Percentiles rank a stretch among this genome's conserved stretches.
phyloP scores from a whole-genome alignment of 2,888 invertebrate genomes.

The Lycophotia porphyrea region DNA sequence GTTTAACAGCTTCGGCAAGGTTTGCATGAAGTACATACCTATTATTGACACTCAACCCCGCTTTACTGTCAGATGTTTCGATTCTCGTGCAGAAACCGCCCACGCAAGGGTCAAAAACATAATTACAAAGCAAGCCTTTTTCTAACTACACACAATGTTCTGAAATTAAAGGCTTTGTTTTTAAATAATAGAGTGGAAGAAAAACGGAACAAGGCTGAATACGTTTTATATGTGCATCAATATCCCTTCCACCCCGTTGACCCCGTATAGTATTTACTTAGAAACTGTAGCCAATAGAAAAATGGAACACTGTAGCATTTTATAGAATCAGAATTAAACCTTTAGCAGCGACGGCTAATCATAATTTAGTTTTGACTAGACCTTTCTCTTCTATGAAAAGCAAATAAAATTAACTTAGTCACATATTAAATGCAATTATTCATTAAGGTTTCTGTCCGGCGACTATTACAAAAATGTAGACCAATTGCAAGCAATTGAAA shows the following conservation, averaged over 20 bases:
- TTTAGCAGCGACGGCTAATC: not conserved
- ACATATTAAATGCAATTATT: not conserved
- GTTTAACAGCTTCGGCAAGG: not conserved
- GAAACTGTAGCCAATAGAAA: not conserved
- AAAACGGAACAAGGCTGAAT: not conserved
- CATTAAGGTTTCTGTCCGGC: not conserved
- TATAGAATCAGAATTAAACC: not conserved
- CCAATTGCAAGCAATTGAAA: not conserved
- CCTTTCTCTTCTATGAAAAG: slow-evolving; percentile 5
- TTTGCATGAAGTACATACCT: not conserved
- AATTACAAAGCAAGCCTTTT: not conserved
- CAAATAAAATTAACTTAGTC: not conserved
- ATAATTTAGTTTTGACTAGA: not conserved
- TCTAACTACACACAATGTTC: not conserved
- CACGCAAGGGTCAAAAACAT: not conserved
- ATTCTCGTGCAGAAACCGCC: not conserved
- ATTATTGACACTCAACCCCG: not conserved
- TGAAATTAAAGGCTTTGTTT: not conserved
- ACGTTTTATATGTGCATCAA: not conserved
- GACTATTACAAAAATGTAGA: no score
- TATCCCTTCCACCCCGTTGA: not conserved
- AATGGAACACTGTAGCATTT: not conserved
- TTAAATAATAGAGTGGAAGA: not conserved
- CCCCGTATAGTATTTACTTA: not conserved
- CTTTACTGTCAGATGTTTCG: not conserved